phyloP scores from a whole-genome alignment of 2,113 vertebrate genomes.

The Sialia sialis region DNA sequence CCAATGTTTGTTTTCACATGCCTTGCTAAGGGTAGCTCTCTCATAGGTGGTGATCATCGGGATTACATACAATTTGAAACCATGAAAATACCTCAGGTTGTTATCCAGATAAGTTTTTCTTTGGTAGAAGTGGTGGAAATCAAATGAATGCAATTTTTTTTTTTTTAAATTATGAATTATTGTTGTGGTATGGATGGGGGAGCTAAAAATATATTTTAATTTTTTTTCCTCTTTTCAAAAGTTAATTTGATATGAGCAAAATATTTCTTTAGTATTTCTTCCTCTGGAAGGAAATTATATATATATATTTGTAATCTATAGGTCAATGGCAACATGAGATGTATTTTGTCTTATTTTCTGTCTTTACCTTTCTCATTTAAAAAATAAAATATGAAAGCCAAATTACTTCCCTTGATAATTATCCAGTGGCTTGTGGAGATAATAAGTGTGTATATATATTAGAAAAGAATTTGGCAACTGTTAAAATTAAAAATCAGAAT shows the following conservation, averaged over 20 bases:
- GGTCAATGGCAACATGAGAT: conserved; percentile 18
- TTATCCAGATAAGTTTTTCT: conserved; percentile 9
- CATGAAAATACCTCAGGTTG: conserved; percentile 31
- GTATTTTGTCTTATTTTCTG: conserved; percentile 52
- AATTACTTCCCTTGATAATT: conserved; percentile 39
- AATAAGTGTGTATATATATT: conserved; percentile 1
- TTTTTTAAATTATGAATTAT: neutral
- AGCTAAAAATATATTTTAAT: neutral
- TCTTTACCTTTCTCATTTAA: conserved; percentile 48
- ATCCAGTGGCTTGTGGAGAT: neutral
- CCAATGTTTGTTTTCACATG: neutral
- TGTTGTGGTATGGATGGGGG: neutral
- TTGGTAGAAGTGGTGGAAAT: neutral
- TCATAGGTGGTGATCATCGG: neutral
- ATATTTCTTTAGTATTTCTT: conserved; percentile 51
- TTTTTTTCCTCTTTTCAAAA: neutral
- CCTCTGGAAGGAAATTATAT: conserved; percentile 35
- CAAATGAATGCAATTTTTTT: neutral
- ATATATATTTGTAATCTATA: conserved; percentile 33
- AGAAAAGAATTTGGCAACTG: conserved; percentile 15
- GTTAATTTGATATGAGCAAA: conserved; percentile 41
- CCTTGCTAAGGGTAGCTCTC: neutral
- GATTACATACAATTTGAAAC: neutral
- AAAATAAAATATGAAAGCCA: conserved; percentile 52
- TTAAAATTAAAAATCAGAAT: conserved; percentile 14